These are phyloP conservation scores for Premnoplex brunnescens DNA, from an alignment of 2,797 vertebrate genomes.

Conservation along the genomic window DNA sequence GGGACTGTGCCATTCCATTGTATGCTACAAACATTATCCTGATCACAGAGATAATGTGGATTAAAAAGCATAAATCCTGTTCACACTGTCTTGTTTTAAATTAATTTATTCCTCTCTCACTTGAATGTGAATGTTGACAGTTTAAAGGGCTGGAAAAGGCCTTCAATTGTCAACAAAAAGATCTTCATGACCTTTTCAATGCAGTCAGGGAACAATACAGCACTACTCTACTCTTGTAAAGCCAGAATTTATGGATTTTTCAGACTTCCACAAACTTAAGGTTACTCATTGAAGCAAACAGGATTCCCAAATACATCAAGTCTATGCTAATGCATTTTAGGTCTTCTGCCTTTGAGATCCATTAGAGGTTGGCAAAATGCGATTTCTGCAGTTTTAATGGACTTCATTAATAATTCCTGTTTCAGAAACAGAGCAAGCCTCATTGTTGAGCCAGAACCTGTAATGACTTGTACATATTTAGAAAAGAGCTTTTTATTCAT, in stretches of 20 bases:
- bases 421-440: neutral
- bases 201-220: neutral
- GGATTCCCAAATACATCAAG: neutral
- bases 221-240: neutral
- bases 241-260: neutral
- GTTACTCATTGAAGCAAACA: neutral
- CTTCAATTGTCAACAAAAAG: neutral
- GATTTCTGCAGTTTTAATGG: constrained; percentile 31
- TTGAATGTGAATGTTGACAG: neutral
- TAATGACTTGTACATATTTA: neutral
- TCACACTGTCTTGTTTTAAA: neutral
- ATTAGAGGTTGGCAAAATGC: neutral
- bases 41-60: neutral
- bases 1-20: neutral
- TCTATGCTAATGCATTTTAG: neutral
- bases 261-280: neutral
- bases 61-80: constrained; percentile 4
- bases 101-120: neutral
- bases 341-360: neutral
- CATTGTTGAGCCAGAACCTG: neutral
- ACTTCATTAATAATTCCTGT: neutral
- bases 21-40: neutral
- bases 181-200: constrained; percentile 26
- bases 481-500: neutral
- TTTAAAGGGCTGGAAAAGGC: neutral